phyloP scores from a whole-genome alignment of 2,888 invertebrate species.

The Spodoptera exigua region DNA sequence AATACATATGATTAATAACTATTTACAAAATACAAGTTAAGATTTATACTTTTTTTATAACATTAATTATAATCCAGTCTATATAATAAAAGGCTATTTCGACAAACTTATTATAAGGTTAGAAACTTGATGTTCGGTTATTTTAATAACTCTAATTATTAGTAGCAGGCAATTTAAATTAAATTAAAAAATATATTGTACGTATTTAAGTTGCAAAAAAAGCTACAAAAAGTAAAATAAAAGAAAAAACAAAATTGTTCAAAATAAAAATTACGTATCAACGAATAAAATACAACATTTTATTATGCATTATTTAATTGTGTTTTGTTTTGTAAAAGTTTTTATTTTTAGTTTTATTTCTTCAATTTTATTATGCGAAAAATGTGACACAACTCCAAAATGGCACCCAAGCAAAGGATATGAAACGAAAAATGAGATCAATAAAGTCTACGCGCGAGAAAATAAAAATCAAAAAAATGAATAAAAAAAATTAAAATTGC shows the following conservation, averaged over 20 bases:
- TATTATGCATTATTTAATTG: conserved; percentile 75
- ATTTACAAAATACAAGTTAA: conserved; percentile 89
- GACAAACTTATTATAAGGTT: conserved; percentile 87
- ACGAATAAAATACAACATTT: conserved; percentile 64
- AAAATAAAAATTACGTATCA: conserved; percentile 61
- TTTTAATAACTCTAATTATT: conserved; percentile 63
- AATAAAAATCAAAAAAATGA: conserved; percentile 61
- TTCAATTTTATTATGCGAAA: conserved; percentile 76
- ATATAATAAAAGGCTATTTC: conserved; percentile 89
- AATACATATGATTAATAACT: conserved; percentile 89
- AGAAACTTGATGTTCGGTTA: conserved; percentile 74
- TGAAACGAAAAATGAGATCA: conserved; percentile 84
- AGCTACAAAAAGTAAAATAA: conserved; percentile 56
- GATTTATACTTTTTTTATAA: conserved; percentile 85
- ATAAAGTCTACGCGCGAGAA: conserved; percentile 67
- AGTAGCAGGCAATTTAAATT: conserved; percentile 84
- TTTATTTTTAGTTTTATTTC: conserved; percentile 55
- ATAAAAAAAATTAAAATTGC: conserved; percentile 79
- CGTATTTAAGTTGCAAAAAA: too few relatives aligned
- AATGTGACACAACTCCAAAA: conserved; percentile 69
- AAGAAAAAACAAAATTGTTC: conserved; percentile 55
- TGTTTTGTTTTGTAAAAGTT: conserved; percentile 41
- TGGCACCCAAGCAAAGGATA: conserved; percentile 82
- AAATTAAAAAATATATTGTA: conserved; percentile 34
- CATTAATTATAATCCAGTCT: conserved; percentile 88